Base-by-base conservation (phyloP, 2,888 invertebrate genomes). In the Malacosoma neustria region DNA sequence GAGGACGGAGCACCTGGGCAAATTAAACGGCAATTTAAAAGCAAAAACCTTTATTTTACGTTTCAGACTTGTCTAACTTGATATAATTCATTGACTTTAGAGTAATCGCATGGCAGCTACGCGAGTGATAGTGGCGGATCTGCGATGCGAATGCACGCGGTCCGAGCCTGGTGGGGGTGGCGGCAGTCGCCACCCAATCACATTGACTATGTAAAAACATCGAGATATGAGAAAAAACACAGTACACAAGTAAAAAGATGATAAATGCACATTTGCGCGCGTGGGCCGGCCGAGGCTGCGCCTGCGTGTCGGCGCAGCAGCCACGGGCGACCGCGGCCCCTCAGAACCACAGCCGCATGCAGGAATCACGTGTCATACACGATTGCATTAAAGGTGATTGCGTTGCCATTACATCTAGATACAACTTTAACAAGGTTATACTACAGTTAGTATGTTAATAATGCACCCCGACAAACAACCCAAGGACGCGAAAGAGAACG, bases 41-140 rank as follows among this genome's bases (percentile, higher is more conserved):
- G 81, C 82, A 81, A 82, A 72, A 75, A 65, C 69, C 72, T 67
- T 70, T 76, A 72, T 62, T 64, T 61, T 69, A 61, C 56, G 57
- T 66, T 59, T 81, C 79, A 80, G 80, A 81, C 79, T 84, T 74
- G 69, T 62, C 70, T 73, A 75, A 71, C 68, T 68, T 67, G 76
- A 71, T 72, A 72, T 59, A 70, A 61, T 67, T 64, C 48, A 53
- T 57, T 22, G 5, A 22, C 22, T 22, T 22, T 5, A 7, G 22
- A 22, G 22, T 22, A 22, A 3, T 3, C 22, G 1, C 3, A 5
- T 3, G 3, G 1, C 22, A n/a, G n/a, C n/a, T n/a, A n/a, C n/a
- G n/a, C n/a, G n/a, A n/a, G n/a, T n/a, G n/a, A n/a, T n/a, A n/a
- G n/a, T n/a, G n/a, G n/a, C n/a, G n/a, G n/a, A n/a, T n/a, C n/a